Base-by-base conservation (phyloP, 1,140 invertebrate species). In the Papilio polytes region DNA sequence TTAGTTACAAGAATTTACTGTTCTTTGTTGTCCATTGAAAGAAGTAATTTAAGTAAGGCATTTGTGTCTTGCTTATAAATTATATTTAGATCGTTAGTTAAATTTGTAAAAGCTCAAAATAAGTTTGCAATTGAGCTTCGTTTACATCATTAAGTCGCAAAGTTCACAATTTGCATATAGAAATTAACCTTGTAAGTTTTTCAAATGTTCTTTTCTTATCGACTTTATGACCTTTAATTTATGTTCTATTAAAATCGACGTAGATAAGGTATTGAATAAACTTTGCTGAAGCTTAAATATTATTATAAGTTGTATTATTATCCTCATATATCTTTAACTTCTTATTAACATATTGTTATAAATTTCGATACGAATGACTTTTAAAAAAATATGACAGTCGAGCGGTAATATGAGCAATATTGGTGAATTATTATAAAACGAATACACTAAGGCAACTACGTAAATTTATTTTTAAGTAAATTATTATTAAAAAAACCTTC, bases 21-120 rank as follows among this genome's bases (percentile, higher is more conserved):
- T 26, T 6, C 3, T 53, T 56, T 56, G 53, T n/a, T 26, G 59
- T 1, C 20, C 13, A 63, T 22, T 22, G 20, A 63, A 63, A 26
- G 59, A 63, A 63, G 20, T 8, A 63, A n/a, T 6, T n/a, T 18
- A 56, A 56, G 3, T 22, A 8, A 66, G 13, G 22, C 13, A 26
- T 13, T 66, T 31, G 63, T 31, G 36, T 26, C 26, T 66, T 31
- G 63, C 36, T 66, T 66, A 31, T 66, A 1, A 31, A 66, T 66
- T 26, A 66, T 66, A 66, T 85, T 85, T 82, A 80, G 80, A 80
- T 80, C 82, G 36, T 81, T 72, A 78, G 76, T 41, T 81, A 80
- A 83, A 82, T 78, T 82, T 78, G 36, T 26, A 70, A 63, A 78
- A 82, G 46, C 46, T n/a, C 66, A 56, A 22, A 63, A 74, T 80